Base-by-base conservation (phyloP, 2,113 vertebrate species). In the Centropristis striata region DNA sequence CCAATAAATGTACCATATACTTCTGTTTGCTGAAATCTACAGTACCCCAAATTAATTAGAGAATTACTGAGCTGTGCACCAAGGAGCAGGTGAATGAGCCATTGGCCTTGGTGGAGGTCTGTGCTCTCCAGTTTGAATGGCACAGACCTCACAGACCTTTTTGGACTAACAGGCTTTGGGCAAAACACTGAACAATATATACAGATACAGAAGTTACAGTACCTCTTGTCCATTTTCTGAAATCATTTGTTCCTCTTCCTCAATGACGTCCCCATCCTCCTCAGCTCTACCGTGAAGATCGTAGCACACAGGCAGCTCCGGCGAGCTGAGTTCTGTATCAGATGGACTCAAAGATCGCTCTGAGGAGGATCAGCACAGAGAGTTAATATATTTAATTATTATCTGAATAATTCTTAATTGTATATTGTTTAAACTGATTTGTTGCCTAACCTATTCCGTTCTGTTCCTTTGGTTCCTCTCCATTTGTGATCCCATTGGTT, bases 141-240 rank as follows among this genome's bases (percentile, higher is more conserved):
- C 4, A 32, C 3, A 4, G 32, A 32, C 0, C 6, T 32, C 32
- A 4, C 32, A 32, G 3, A 4, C 32, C 5, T 15, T n/a, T 57
- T 64, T 25, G 13, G 8, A 41, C 21, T 1, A 41, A 60, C 4
- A 14, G 13, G 13, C 21, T 54, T 44, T 44, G 25, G 49, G 4
- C 8, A 39, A 39, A 7, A 57, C 18, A 44, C 7, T 25, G 23
- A 54, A n/a, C 13, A 23, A 23, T 4, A 32, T 4, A 32, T 32
- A 32, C 3, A 32, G 32, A 32, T 32, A 32, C 6, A 6, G 6
- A 32, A 32, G 32, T 4, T 39, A 23, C 16, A 15, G 1, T 76
- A 95, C 92, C 92, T 91, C 92, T 79, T 93, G 65, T 89, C 92
- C 93, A 64, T 96, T 95, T 78, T 94, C 91, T 42, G 84, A 88